phyloP scores from a whole-genome alignment of 2,797 vertebrate species.

The Myotis findleyi region DNA sequence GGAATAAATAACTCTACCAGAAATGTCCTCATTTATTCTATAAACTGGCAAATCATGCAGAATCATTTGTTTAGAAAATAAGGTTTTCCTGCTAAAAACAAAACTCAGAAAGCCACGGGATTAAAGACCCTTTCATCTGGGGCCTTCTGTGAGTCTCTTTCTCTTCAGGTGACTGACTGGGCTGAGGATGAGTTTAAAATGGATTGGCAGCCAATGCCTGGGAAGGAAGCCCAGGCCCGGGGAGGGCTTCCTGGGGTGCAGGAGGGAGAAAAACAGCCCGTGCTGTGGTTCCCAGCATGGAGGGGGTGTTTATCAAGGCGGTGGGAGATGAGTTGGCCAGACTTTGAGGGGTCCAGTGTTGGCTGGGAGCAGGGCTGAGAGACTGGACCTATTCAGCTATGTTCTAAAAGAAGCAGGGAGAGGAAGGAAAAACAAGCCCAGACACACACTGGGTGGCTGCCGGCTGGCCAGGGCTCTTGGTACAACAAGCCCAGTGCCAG shows the following conservation, averaged over 20 bases:
- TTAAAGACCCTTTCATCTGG: conserved; percentile 55
- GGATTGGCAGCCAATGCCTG: conserved; percentile 37
- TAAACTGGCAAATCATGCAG: conserved; percentile 36
- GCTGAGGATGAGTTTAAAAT: conserved; percentile 69
- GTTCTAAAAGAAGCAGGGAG: conserved; percentile 82
- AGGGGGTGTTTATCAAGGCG: conserved; percentile 60
- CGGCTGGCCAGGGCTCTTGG: conserved; percentile 77
- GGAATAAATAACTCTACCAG: conserved; percentile 24
- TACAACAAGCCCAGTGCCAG: conserved; percentile 55
- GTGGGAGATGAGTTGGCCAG: conserved; percentile 63
- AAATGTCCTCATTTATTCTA: conserved; percentile 56
- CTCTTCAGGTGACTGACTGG: conserved; percentile 63
- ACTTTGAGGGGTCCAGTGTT: conserved; percentile 70
- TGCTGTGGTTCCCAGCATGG: conserved; percentile 71
- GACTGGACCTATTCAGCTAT: conserved; percentile 85
- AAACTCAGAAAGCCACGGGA: conserved; percentile 39
- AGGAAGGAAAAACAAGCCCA: conserved; percentile 85
- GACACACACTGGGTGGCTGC: conserved; percentile 84
- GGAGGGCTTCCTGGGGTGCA: conserved; percentile 60
- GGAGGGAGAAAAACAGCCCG: conserved; percentile 76
- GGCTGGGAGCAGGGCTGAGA: conserved; percentile 75
- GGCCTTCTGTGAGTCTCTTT: conserved; percentile 37
- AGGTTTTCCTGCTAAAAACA: conserved; percentile 70
- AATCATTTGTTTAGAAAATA: conserved; percentile 71
- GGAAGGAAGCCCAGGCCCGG: conserved; percentile 66